phyloP scores from a whole-genome alignment of 2,113 vertebrate genomes.

The Scartelaos histophorus region DNA sequence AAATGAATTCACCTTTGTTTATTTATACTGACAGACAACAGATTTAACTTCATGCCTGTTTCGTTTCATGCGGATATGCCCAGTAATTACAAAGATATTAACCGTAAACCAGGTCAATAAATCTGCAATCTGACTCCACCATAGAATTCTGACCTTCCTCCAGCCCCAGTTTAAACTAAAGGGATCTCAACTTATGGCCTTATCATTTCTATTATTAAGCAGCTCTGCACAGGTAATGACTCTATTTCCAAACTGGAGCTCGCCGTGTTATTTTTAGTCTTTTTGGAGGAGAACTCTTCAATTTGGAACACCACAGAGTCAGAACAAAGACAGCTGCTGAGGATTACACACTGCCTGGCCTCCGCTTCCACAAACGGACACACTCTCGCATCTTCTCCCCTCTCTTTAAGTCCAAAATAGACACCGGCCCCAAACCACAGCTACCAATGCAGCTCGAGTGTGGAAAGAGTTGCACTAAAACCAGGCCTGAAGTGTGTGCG shows the following conservation, averaged over 20 bases:
- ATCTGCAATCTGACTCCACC: too few relatives aligned
- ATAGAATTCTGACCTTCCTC: too few relatives aligned
- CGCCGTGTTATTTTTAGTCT: slow-evolving; percentile 33
- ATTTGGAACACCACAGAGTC: slow-evolving; percentile 58
- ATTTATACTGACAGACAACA: too few relatives aligned
- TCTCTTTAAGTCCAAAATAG: slow-evolving; percentile 69
- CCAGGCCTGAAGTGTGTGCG: slow-evolving; percentile 6
- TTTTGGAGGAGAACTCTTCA: slow-evolving; percentile 57
- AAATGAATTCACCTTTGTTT: too few relatives aligned
- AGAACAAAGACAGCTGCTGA: slow-evolving; percentile 62
- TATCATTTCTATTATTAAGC: slow-evolving; percentile 10
- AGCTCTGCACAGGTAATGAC: slow-evolving; percentile 35
- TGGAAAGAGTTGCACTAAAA: slow-evolving; percentile 57
- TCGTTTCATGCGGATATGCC: too few relatives aligned
- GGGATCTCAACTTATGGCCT: neutral
- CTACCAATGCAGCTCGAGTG: slow-evolving; percentile 53
- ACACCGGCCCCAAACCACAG: slow-evolving; percentile 64
- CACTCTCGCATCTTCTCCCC: slow-evolving; percentile 57
- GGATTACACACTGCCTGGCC: slow-evolving; percentile 47
- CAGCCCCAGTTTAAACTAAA: too few relatives aligned
- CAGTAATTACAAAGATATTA: too few relatives aligned
- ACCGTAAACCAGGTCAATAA: too few relatives aligned
- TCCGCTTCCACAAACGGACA: slow-evolving; percentile 42
- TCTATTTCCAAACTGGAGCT: slow-evolving; percentile 30
- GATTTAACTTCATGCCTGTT: too few relatives aligned